phyloP scores from a whole-genome alignment of 2,888 invertebrate genomes.

The Hartigia nigra region DNA sequence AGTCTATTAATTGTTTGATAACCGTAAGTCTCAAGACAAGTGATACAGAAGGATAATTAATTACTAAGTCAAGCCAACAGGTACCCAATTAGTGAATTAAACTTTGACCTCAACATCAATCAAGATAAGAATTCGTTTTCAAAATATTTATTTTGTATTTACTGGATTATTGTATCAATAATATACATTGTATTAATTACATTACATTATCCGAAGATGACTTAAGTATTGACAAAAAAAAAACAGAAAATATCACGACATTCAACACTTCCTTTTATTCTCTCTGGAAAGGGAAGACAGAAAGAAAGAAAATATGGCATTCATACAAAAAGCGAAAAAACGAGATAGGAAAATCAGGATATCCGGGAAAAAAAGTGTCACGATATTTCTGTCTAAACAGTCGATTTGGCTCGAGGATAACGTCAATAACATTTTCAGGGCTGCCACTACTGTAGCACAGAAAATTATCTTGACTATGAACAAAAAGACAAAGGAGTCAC shows the following conservation, averaged over 20 bases:
- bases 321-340: not conserved
- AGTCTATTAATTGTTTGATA: not conserved
- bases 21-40: not conserved
- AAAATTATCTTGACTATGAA: not conserved
- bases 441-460: not conserved
- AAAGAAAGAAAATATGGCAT: not conserved
- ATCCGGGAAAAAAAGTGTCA: not conserved
- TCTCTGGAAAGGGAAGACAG: not conserved
- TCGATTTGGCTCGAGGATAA: not conserved
- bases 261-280: not conserved
- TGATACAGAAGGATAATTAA: not conserved
- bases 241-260: not conserved
- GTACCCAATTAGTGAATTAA: not conserved
- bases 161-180: constrained; percentile 23
- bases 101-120: not conserved
- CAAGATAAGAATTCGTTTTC: constrained; percentile 27
- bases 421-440: not conserved
- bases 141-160: constrained; percentile 54
- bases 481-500: not conserved
- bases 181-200: constrained; percentile 1
- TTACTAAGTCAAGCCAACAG: not conserved
- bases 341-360: not conserved
- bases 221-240: not conserved
- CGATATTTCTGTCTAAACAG: not conserved
- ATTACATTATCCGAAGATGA: not conserved